Evolutionary conservation across 2,113 vertebrate species (phyloP).

Genomic region (Elephantulus edwardii): DNA sequence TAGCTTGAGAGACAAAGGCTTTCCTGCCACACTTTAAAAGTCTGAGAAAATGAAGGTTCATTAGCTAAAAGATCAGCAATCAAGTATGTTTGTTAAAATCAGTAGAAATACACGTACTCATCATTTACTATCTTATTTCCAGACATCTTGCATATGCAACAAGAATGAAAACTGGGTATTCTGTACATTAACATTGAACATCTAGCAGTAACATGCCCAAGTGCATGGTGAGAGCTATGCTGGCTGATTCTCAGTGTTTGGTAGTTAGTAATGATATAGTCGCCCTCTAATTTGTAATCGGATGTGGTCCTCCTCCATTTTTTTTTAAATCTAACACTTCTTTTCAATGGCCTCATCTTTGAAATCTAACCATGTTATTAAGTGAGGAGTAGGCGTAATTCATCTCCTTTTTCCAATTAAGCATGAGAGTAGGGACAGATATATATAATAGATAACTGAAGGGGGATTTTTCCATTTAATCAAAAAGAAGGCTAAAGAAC

Average conservation of each 20-base stretch:
- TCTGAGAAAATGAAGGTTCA: background rate
- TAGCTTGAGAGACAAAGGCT: background rate
- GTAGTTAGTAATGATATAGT: too few species aligned
- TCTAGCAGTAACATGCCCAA: too few species aligned
- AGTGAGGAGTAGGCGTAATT: too few species aligned
- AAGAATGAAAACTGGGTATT: too few species aligned
- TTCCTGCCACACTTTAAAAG: background rate
- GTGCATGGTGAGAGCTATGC: background rate
- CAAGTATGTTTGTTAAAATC: background rate
- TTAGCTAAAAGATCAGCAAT: background rate
- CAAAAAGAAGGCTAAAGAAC: background rate
- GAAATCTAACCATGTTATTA: too few species aligned
- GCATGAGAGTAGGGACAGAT: background rate
- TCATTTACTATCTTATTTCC: background rate
- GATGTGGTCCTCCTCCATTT: too few species aligned
- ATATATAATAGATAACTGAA: background rate
- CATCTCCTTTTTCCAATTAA: background rate
- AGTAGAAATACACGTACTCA: background rate
- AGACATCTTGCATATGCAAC: background rate
- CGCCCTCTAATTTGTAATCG: too few species aligned
- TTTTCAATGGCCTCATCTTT: too few species aligned
- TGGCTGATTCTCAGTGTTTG: background rate
- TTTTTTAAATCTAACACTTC: too few species aligned
- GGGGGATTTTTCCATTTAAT: background rate
- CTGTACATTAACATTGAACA: too few species aligned